These are phyloP conservation scores for Cyclina sinensis DNA, from an alignment of 1,140 invertebrate genomes.

Conservation along the genomic window DNA sequence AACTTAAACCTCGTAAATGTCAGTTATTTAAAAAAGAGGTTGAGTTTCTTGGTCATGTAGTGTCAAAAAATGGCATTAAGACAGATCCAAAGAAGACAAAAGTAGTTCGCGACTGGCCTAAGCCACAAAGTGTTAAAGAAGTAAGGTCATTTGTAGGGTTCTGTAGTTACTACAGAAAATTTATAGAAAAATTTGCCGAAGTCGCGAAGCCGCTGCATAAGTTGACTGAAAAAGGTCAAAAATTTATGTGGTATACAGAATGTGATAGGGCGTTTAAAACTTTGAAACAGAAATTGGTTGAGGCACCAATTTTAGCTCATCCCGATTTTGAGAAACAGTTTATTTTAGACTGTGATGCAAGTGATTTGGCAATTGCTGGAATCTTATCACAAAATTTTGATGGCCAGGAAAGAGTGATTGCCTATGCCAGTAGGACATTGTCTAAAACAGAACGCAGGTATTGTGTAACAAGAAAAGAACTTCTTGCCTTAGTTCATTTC, in stretches of 20 bases:
- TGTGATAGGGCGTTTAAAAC: background rate
- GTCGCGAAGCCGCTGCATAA: conserved; percentile 67
- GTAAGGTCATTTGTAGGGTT: conserved; percentile 78
- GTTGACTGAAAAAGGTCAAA: no score
- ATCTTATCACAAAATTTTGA: conserved; percentile 1
- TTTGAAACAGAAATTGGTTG: background rate
- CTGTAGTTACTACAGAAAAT: conserved; percentile 74
- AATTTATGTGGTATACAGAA: background rate
- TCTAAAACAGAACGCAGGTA: conserved; percentile 28
- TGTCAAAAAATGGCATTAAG: background rate
- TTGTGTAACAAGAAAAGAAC: conserved; percentile 67
- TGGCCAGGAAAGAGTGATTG: background rate
- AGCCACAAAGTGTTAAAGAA: conserved; percentile 73
- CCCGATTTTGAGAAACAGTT: background rate
- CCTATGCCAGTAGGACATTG: conserved; percentile 31
- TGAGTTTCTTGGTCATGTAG: background rate
- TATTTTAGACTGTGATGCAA: background rate
- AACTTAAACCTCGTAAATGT: conserved; percentile 18
- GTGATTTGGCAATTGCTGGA: background rate
- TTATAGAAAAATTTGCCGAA: conserved; percentile 70
- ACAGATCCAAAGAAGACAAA: conserved; percentile 73
- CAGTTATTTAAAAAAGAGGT: conserved; percentile 18
- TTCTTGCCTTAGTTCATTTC: conserved; percentile 71
- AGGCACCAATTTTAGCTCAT: background rate
- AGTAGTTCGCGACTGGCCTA: conserved; percentile 73